Evolutionary conservation across 1,140 invertebrate species (phyloP), one percentile per base, ranked within the genome.

Genomic region (Bombus balteatus): DNA sequence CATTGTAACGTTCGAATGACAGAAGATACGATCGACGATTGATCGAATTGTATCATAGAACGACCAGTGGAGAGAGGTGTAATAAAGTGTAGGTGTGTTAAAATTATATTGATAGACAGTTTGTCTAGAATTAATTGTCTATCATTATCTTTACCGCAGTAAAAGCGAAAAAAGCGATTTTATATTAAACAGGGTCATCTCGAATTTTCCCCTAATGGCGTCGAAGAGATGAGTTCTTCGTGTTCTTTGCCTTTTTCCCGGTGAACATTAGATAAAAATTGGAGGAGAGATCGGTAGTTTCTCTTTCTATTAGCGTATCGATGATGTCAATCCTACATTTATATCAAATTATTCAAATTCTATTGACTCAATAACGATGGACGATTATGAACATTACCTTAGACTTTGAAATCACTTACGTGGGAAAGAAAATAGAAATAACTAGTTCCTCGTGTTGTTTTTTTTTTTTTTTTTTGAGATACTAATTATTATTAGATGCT

Each of bases 221-320:
- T 39, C 70, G 10, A 53, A 9, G 5, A 62, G 66, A n/a, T 34
- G 28, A 47, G 59, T 70, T 68, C 43, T 39, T 65, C 12, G 25
- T 57, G 22, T 39, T 25, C 4, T 13, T 25, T 41, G 34, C 57
- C 72, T 47, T 28, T 25, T 47, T 37, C 28, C 68, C 34, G 28
- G 41, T 73, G 81, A 77, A 43, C 74, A 70, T 77, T 83, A 83
- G 59, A 83, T 43, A 70, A 76, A 39, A n/a, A 83, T 83, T 41
- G 34, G 4, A 28, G 6, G 3, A 10, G 59, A 28, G 25, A 57
- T 34, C 1, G 47, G 18, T 53, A 22, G 5, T 18, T 18, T 43
- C 62, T 65, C 28, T 68, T 83, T 37, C 62, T 53, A 25, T 47
- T 32, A 6, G 6, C 28, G 22, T 59, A 41, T 70, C 37, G 28